phyloP scores from a whole-genome alignment of 2,888 invertebrate species.

The Tachystola acroxantha region DNA sequence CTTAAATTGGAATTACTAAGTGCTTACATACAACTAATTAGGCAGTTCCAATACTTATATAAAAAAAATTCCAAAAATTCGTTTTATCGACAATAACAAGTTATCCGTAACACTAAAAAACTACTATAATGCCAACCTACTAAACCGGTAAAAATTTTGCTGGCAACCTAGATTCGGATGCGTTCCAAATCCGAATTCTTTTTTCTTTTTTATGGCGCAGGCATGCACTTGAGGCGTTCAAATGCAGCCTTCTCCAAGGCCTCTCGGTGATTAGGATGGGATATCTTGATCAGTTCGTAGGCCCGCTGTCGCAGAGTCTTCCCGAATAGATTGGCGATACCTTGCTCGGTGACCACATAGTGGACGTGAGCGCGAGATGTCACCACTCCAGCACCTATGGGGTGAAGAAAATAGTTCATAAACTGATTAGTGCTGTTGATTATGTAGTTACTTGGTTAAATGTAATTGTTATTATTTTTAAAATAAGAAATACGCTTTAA shows the following conservation, averaged over 20 bases:
- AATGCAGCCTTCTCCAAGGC: slow-evolving; percentile 91
- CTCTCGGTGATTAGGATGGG: slow-evolving; percentile 93
- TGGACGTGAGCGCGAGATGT: slow-evolving; percentile 94
- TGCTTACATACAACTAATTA: background rate
- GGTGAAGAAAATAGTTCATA: background rate
- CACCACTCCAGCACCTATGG: slow-evolving; percentile 93
- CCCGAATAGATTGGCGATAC: slow-evolving; percentile 93
- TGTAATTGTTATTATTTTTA: no score
- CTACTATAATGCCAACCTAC: slow-evolving; percentile 1
- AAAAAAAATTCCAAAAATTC: background rate
- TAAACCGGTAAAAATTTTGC: background rate
- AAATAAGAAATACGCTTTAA: no score
- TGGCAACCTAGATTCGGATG: slow-evolving; percentile 21
- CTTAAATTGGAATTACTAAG: background rate
- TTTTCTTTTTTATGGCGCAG: slow-evolving; percentile 65
- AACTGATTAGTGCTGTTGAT: no score
- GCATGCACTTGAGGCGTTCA: slow-evolving; percentile 89
- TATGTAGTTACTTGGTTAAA: background rate
- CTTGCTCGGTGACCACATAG: slow-evolving; percentile 95
- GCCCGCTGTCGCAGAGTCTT: slow-evolving; percentile 93
- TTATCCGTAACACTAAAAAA: slow-evolving; percentile 1
- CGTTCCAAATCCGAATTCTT: slow-evolving; percentile 14
- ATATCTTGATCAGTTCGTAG: slow-evolving; percentile 90
- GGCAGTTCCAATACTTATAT: background rate
- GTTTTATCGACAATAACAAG: background rate